These are phyloP conservation scores for Tenthredo amoena DNA, from an alignment of 2,888 invertebrate species.

Conservation along the genomic window DNA sequence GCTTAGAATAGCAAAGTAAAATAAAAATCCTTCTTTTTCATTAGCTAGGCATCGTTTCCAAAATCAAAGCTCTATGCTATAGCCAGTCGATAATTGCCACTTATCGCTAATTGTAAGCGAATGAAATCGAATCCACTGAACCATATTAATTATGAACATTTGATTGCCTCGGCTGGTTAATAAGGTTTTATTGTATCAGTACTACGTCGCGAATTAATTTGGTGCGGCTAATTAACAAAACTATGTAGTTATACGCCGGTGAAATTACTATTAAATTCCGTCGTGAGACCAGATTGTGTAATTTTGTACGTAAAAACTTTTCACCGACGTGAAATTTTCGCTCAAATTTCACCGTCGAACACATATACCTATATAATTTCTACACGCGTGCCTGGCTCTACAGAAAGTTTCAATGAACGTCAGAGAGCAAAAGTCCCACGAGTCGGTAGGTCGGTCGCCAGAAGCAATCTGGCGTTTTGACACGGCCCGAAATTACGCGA, in stretches of 20 bases:
- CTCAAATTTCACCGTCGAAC: background rate
- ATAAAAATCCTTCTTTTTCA: background rate
- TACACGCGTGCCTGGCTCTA: background rate
- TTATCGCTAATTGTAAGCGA: background rate
- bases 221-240: conserved; percentile 21
- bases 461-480: conserved; percentile 43
- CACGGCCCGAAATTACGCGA: conserved; percentile 30
- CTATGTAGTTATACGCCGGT: background rate
- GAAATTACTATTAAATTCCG: conserved; percentile 18
- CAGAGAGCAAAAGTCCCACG: conserved; percentile 22
- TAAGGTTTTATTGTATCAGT: conserved; percentile 6
- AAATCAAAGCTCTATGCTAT: background rate
- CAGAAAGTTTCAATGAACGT: conserved; percentile 31
- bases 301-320: conserved; percentile 4
- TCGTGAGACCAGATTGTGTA: background rate
- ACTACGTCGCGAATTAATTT: background rate
- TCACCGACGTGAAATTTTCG: background rate
- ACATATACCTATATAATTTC: background rate
- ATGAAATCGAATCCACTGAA: conserved; percentile 17
- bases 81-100: background rate
- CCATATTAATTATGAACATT: conserved; percentile 30
- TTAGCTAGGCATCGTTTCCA: background rate
- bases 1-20: conserved; percentile 8
- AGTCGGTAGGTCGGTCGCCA: conserved; percentile 1
- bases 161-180: conserved; percentile 30